A percentile compares a stretch with the other conserved stretches of the same genome.
phyloP scores from a whole-genome alignment of 2,797 vertebrate species.

The Ceyx erithaca region DNA sequence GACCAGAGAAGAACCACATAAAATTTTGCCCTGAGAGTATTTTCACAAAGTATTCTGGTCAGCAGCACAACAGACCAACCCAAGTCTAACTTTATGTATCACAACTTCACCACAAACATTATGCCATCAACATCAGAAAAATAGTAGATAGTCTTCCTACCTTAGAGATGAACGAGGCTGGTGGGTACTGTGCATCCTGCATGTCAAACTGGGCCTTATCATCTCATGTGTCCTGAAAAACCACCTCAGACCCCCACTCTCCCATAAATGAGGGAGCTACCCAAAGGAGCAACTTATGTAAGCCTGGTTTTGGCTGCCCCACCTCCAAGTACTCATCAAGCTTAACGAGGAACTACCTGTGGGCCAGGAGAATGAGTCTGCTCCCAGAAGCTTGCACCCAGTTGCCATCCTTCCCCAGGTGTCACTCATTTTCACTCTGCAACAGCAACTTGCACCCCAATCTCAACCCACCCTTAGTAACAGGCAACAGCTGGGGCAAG shows the following conservation, averaged over 20 bases:
- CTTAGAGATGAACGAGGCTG: fast-evolving
- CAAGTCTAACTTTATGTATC: not conserved
- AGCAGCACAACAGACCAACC: fast-evolving
- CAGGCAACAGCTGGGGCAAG: not conserved
- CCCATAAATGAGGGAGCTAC: fast-evolving
- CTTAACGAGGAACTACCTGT: not conserved
- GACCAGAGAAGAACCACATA: fast-evolving
- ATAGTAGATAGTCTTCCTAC: not conserved
- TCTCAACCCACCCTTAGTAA: not conserved
- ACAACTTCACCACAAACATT: not conserved
- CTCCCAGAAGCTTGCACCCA: not conserved
- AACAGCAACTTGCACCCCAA: not conserved
- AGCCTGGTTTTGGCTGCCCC: not conserved
- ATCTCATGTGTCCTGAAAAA: fast-evolving
- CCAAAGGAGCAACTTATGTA: not conserved
- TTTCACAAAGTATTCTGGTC: not conserved
- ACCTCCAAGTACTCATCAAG: not conserved
- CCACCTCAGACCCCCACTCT: not conserved
- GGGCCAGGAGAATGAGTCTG: not conserved
- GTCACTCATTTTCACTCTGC: not conserved
- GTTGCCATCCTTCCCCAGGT: not conserved
- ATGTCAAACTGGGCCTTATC: fast-evolving
- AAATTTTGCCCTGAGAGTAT: not conserved
- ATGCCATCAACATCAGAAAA: not conserved
- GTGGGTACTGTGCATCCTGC: fast-evolving